Conservation (phyloP, 2,888 invertebrate genomes). For the Leptinotarsa haldemani region DNA sequence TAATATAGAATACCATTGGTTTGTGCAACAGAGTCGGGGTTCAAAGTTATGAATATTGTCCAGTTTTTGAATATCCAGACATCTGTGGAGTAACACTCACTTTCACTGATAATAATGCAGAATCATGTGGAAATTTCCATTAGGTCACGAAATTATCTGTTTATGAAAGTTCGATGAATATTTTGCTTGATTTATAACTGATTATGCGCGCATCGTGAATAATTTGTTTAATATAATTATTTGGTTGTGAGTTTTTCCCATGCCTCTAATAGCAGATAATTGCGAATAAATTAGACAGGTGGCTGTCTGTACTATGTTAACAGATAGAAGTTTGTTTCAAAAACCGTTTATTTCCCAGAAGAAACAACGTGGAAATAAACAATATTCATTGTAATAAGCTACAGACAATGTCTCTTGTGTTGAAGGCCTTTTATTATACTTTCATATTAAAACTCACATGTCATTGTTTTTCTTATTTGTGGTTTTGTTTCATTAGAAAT, state of each 20-base stretch:
- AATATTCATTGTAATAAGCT: not conserved
- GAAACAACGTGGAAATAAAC: not conserved
- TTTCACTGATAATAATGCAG: not conserved
- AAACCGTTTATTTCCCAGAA: not conserved
- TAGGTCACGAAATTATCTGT: not conserved
- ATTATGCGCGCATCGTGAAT: slow-evolving; percentile 11
- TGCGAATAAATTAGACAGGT: slow-evolving; percentile 7
- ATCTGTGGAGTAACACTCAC: too few relatives aligned
- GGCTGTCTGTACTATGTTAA: not conserved
- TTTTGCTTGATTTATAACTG: slow-evolving; percentile 1
- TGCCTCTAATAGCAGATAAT: slow-evolving; percentile 1
- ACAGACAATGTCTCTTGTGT: not conserved
- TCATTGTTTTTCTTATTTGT: too few relatives aligned
- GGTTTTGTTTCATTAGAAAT: too few relatives aligned
- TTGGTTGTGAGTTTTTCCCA: slow-evolving; percentile 1
- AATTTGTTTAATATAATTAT: not conserved
- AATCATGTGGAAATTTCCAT: not conserved
- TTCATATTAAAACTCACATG: too few relatives aligned
- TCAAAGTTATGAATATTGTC: too few relatives aligned
- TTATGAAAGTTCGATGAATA: not conserved
- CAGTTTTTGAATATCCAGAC: too few relatives aligned
- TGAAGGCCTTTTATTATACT: too few relatives aligned
- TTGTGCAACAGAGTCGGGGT: too few relatives aligned
- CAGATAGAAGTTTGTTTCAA: not conserved
- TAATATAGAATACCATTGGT: too few relatives aligned